A percentile compares a stretch with the other conserved stretches of the same genome.
Evolutionary conservation across 2,797 vertebrate species (phyloP).

Genomic region (Champsocephalus gunnari): DNA sequence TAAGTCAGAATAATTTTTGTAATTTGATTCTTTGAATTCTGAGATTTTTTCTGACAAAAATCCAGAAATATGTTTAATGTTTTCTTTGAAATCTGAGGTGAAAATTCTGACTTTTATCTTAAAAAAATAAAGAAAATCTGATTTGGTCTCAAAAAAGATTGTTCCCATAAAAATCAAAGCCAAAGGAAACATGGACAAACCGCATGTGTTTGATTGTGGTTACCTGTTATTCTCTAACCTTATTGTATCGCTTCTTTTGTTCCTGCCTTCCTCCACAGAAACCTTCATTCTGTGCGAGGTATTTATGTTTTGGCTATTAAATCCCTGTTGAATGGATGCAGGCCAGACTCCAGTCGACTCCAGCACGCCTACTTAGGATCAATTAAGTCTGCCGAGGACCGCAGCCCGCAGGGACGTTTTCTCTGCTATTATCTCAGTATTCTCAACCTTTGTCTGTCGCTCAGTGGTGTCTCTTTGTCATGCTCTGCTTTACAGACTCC

Average conservation of each 20-base stretch:
- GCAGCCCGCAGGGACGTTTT: conserved; percentile 10
- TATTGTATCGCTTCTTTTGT: neutral
- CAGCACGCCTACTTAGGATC: conserved; percentile 36
- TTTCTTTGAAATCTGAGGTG: too few relatives aligned
- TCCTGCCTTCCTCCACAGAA: neutral
- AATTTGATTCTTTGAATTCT: too few relatives aligned
- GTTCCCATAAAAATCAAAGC: too few relatives aligned
- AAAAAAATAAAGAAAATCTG: too few relatives aligned
- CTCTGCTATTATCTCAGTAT: conserved; percentile 12
- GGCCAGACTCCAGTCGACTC: conserved; percentile 24
- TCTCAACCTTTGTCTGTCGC: neutral
- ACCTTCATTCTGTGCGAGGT: conserved; percentile 20
- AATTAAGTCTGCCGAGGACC: conserved; percentile 45
- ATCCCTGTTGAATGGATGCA: conserved; percentile 36
- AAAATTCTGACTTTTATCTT: too few relatives aligned
- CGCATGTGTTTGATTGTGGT: neutral
- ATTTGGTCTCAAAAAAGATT: too few relatives aligned
- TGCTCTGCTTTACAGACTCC: neutral
- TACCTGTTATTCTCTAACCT: neutral
- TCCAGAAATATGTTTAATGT: too few relatives aligned
- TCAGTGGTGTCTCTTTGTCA: neutral
- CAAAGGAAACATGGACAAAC: too few relatives aligned
- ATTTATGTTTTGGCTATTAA: conserved; percentile 45
- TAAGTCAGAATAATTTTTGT: too few relatives aligned
- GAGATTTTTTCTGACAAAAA: too few relatives aligned